phyloP scores from a whole-genome alignment of 35 echinoderm and acorn worm species.

The Strongylocentrotus purpuratus region DNA sequence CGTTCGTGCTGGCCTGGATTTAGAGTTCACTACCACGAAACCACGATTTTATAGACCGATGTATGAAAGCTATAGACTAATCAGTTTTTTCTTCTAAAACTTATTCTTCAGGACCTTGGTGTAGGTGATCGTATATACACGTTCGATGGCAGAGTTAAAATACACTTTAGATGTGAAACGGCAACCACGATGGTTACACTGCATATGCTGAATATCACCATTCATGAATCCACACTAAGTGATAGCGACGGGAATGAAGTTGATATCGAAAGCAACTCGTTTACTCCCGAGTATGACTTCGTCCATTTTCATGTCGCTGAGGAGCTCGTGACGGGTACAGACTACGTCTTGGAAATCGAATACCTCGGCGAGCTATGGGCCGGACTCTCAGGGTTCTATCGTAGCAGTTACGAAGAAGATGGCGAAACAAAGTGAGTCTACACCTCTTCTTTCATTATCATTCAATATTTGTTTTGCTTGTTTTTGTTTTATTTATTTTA shows the following conservation, averaged over 20 bases:
- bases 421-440: background rate
- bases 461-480: too few species aligned
- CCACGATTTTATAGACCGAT: too few species aligned
- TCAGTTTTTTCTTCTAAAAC: too few species aligned
- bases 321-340: background rate
- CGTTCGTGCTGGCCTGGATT: too few species aligned
- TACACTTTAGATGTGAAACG: constrained; percentile 51
- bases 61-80: too few species aligned
- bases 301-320: constrained; percentile 59
- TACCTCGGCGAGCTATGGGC: constrained; percentile 76
- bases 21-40: too few species aligned
- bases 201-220: constrained; percentile 63
- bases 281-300: constrained; percentile 60
- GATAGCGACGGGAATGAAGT: background rate
- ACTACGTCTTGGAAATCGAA: constrained; percentile 61
- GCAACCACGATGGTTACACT: constrained; percentile 61
- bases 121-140: constrained; percentile 52
- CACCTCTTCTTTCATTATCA: too few species aligned
- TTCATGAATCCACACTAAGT: constrained; percentile 45
- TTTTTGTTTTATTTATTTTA: too few species aligned
- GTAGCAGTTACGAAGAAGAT: constrained; percentile 63
- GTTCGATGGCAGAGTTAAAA: constrained; percentile 85
- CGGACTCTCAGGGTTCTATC: constrained; percentile 79
- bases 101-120: background rate
- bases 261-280: background rate